These are phyloP conservation scores for Vimba vimba DNA, from an alignment of 2,113 vertebrate genomes.

Conservation along the genomic window DNA sequence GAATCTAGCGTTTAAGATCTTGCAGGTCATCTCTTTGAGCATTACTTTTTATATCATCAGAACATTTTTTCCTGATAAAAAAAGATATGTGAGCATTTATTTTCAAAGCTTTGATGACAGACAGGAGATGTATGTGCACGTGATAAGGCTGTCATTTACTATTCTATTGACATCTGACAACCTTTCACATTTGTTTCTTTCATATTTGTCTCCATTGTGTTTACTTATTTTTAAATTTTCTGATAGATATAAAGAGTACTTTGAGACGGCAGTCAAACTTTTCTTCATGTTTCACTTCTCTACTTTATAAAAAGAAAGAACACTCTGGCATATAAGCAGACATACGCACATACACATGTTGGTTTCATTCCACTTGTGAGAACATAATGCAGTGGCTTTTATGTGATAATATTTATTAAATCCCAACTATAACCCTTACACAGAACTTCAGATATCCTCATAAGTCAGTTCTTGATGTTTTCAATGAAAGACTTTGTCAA, in stretches of 20 bases:
- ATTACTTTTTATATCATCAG: neutral
- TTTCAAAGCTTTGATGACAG: conserved; percentile 8
- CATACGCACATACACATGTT: neutral
- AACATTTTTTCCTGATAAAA: neutral
- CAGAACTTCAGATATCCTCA: neutral
- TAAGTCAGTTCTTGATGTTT: neutral
- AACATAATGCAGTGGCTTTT: neutral
- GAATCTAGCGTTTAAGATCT: neutral
- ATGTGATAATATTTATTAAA: neutral
- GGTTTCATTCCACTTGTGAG: neutral
- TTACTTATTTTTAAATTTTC: neutral
- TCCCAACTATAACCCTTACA: too few species aligned
- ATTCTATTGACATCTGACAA: conserved; percentile 7
- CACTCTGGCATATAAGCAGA: conserved; percentile 15
- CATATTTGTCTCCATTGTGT: conserved; percentile 8
- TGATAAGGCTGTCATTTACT: conserved; percentile 20
- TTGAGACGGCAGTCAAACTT: neutral
- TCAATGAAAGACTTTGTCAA: neutral
- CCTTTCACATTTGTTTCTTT: neutral
- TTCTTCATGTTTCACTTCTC: neutral
- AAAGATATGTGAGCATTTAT: neutral
- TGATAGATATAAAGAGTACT: neutral
- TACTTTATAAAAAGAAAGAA: neutral
- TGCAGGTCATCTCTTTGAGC: conserved; percentile 14
- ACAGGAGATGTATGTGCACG: neutral